A percentile compares a stretch with the other conserved stretches of the same genome.
phyloP scores from a whole-genome alignment of 1,140 invertebrate genomes.

The Drosophila sulfurigaster region DNA sequence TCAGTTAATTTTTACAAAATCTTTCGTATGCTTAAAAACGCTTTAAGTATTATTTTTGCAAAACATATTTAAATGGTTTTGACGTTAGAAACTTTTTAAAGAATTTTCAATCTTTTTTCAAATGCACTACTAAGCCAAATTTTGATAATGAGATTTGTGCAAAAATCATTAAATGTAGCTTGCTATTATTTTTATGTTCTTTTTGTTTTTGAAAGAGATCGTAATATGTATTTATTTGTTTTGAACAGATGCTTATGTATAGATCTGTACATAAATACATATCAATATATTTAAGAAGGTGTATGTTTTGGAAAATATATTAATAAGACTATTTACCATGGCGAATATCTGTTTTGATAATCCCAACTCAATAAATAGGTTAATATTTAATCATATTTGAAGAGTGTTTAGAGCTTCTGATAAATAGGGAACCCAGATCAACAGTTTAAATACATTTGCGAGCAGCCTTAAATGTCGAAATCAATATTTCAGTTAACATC shows the following conservation, averaged over 20 bases:
- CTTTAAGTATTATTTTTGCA: constrained; percentile 63
- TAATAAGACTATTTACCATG: constrained; percentile 17
- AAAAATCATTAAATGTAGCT: constrained; percentile 59
- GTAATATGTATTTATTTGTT: constrained; percentile 16
- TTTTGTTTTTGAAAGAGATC: constrained; percentile 18
- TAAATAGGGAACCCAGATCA: too few species aligned
- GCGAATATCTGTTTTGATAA: background rate
- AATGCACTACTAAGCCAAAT: constrained; percentile 63
- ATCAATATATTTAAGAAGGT: too few species aligned
- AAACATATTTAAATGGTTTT: constrained; percentile 22
- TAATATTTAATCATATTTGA: background rate
- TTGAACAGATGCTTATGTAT: constrained; percentile 23
- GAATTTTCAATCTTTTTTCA: constrained; percentile 23
- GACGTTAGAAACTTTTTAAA: constrained; percentile 13
- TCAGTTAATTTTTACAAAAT: constrained; percentile 33
- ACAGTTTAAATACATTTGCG: too few species aligned
- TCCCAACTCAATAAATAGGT: background rate
- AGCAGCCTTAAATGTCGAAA: too few species aligned
- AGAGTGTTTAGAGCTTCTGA: too few species aligned
- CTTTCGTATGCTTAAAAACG: constrained; percentile 64
- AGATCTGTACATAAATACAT: constrained; percentile 39
- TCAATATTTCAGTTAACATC: too few species aligned
- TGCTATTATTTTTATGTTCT: constrained; percentile 42
- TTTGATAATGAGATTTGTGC: constrained; percentile 60
- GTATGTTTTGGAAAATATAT: constrained; percentile 2